Percentiles rank a stretch among this genome's conserved stretches.
phyloP scores from a whole-genome alignment of 2,113 vertebrate genomes.

The Heterotis niloticus region DNA sequence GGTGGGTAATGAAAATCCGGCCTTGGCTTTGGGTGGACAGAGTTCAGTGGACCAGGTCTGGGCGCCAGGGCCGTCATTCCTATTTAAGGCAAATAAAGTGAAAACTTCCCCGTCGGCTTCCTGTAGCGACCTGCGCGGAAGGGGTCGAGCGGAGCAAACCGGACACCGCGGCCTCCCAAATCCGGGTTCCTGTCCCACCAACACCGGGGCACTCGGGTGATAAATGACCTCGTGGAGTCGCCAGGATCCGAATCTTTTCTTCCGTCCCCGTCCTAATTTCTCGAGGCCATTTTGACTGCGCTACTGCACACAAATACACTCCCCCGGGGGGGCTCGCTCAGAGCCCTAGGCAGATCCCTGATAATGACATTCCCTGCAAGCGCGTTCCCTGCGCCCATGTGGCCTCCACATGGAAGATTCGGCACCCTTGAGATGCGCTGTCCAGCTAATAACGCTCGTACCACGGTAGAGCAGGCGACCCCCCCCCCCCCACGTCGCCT shows the following conservation, averaged over 20 bases:
- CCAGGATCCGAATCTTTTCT: slow-evolving; percentile 43
- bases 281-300: slow-evolving; percentile 25
- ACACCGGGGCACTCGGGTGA: slow-evolving; percentile 45
- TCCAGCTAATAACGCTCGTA: slow-evolving; percentile 23
- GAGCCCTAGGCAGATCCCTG: slow-evolving; percentile 41
- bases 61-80: slow-evolving; percentile 26
- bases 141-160: slow-evolving; percentile 40
- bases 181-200: slow-evolving; percentile 39
- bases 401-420: slow-evolving; percentile 22
- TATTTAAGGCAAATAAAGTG: slow-evolving; percentile 47
- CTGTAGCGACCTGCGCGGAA: slow-evolving; percentile 19
- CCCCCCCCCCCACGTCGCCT: background rate
- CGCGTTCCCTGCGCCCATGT: slow-evolving; percentile 38
- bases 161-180: slow-evolving; percentile 48
- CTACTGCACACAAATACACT: slow-evolving; percentile 36
- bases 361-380: slow-evolving; percentile 54
- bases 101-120: slow-evolving; percentile 23
- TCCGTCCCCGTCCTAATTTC: background rate
- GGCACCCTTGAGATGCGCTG: slow-evolving; percentile 24
- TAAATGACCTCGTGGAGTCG: slow-evolving; percentile 50
- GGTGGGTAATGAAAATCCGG: slow-evolving; percentile 44
- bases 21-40: slow-evolving; percentile 28
- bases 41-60: slow-evolving; percentile 41
- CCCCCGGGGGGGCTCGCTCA: slow-evolving; percentile 41
- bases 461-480: slow-evolving; percentile 22